Percentiles rank a stretch among this genome's conserved stretches.
Evolutionary conservation across 2,113 vertebrate species (phyloP).

Genomic region (Solenodon paradoxus): DNA sequence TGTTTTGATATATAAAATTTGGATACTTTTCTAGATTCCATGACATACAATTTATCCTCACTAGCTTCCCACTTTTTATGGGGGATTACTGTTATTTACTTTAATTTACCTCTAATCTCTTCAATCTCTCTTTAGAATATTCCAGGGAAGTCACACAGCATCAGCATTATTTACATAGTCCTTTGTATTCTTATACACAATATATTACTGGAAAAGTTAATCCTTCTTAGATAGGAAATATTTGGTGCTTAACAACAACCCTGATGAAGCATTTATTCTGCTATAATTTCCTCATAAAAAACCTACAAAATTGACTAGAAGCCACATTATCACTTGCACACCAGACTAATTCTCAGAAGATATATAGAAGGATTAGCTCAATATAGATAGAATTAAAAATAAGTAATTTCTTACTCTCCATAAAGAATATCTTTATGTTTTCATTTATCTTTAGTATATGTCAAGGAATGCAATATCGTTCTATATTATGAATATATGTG

Average conservation of each 20-base stretch:
- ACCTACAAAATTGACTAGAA: not conserved
- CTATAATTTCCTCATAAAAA: not conserved
- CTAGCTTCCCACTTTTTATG: not conserved
- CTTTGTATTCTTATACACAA: not conserved
- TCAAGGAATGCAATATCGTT: too few species aligned
- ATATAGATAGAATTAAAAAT: not conserved
- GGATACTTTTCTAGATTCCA: not conserved
- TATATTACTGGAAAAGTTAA: not conserved
- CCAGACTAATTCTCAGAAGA: not conserved
- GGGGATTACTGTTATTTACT: not conserved
- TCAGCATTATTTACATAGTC: not conserved
- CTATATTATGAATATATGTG: too few species aligned
- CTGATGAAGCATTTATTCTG: not conserved
- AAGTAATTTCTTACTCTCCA: not conserved
- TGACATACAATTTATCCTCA: not conserved
- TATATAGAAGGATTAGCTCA: not conserved
- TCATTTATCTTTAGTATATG: too few species aligned
- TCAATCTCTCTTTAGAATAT: not conserved
- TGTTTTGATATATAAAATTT: not conserved
- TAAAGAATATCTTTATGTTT: too few species aligned
- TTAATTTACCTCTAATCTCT: not conserved
- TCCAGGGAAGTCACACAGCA: accelerated
- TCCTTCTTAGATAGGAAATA: not conserved
- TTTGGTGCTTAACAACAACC: not conserved
- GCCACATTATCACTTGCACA: not conserved